Conservation (phyloP, 2,888 invertebrate genomes). For the Drosophila picticornis region DNA sequence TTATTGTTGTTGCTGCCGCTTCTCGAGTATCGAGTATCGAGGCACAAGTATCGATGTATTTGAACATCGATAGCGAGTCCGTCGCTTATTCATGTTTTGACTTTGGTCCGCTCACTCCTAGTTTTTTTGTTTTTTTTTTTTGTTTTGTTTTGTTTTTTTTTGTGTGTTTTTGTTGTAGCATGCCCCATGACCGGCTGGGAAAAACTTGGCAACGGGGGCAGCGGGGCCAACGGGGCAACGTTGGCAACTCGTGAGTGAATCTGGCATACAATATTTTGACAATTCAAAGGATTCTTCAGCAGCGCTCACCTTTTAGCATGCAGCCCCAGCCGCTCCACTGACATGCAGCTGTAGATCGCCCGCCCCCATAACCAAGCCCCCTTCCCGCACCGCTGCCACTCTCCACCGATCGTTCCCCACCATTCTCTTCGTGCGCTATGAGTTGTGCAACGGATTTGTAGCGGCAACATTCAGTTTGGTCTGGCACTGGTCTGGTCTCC, state of each 20-base stretch:
- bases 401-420: background rate
- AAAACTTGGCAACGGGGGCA: conserved; percentile 36
- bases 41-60: conserved; percentile 43
- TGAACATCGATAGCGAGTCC: conserved; percentile 55
- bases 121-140: conserved; percentile 8
- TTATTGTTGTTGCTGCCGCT: background rate
- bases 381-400: background rate
- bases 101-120: conserved; percentile 63
- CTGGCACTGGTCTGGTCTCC: conserved; percentile 20
- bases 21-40: conserved; percentile 46
- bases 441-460: conserved; percentile 64
- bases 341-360: conserved; percentile 53
- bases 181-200: conserved; percentile 71
- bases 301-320: conserved; percentile 57
- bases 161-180: conserved; percentile 38
- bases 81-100: conserved; percentile 55
- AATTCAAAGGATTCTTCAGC: conserved; percentile 81
- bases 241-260: conserved; percentile 75
- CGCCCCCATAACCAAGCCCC: background rate
- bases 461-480: conserved; percentile 34
- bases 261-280: conserved; percentile 81
- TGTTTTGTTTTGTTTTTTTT: background rate
- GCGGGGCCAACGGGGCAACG: conserved; percentile 19
- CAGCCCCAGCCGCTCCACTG: conserved; percentile 33
- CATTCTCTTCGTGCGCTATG: conserved; percentile 57